Conservation (phyloP, 2,113 vertebrate genomes). For the Dendropsophus ebraccatus region DNA sequence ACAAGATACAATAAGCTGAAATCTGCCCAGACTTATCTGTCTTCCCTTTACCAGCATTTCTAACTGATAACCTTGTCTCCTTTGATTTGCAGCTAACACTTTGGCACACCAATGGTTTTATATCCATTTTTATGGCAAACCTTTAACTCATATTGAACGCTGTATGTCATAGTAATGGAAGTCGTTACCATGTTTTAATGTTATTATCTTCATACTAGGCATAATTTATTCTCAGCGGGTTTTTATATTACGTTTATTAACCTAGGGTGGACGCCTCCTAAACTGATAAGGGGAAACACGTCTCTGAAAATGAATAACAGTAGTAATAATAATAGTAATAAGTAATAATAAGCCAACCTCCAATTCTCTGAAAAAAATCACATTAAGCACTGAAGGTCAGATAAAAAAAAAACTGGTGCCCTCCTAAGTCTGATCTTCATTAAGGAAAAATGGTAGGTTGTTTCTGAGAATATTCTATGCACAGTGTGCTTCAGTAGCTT, state of each 20-base stretch:
- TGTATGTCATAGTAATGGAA: constrained; percentile 22
- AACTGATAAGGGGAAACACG: not conserved
- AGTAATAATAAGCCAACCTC: not conserved
- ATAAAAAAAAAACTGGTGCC: too few species aligned
- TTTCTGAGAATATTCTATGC: too few species aligned
- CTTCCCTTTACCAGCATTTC: constrained; percentile 43
- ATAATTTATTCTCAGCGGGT: constrained; percentile 49
- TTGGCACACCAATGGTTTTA: constrained; percentile 39
- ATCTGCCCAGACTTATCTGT: constrained; percentile 55
- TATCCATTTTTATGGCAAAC: constrained; percentile 38
- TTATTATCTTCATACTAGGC: not conserved
- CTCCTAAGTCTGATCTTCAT: too few species aligned
- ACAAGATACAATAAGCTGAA: constrained; percentile 37
- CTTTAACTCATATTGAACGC: constrained; percentile 37
- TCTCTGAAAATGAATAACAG: not conserved
- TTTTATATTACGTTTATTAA: constrained; percentile 52
- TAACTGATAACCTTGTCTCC: constrained; percentile 54
- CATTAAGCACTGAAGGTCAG: too few species aligned
- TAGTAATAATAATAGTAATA: not conserved
- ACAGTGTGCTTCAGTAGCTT: too few species aligned
- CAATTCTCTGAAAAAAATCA: too few species aligned
- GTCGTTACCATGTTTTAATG: constrained; percentile 57
- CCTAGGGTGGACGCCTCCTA: not conserved
- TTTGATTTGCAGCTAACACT: constrained; percentile 55
- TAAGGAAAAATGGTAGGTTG: too few species aligned